Base-by-base conservation (phyloP, 2,888 invertebrate genomes). In the Girardia tigrina region DNA sequence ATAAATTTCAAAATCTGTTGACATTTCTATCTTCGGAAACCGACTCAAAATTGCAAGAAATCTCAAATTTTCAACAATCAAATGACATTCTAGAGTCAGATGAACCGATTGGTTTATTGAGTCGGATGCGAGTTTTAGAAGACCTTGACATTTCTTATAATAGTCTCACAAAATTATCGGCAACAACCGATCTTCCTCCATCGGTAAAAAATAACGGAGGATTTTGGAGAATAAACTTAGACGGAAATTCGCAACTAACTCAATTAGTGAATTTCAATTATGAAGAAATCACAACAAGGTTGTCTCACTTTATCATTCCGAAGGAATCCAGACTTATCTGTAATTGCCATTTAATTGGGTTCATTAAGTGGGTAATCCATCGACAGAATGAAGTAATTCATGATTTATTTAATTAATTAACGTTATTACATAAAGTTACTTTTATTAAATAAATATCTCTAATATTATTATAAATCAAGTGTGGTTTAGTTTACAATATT, bases 281-380 rank as follows among this genome's bases (percentile, higher is more conserved):
- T 56, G n/a, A 56, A 12, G 56, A 56, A 56, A 56, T 56, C 56
- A 56, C 56, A 20, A n/a, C 56, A 12, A 56, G 20, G 4, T n/a
- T 56, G 4, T 20, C n/a, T 20, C n/a, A 23, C n/a, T 56, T 56
- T 56, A 20, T 23, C 56, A 56, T 56, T 56, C 23, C 56, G 8
- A 56, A 56, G n/a, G 8, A 56, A 6, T 56, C 56, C 8, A 56
- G n/a, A 56, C n/a, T 56, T 12, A 4, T 20, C n/a, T 56, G 56
- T 16, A 56, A 56, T n/a, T 56, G 56, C n/a, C 56, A 56, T n/a
- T 56, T 56, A n/a, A n/a, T 56, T 56, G 56, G 56, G 23, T 56
- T 56, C n/a, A 16, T 56, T n/a, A 56, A 56, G 23, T 56, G 56
- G 56, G 23, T 56, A 12, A 56, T 8, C 23, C n/a, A 56, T n/a